Percentiles rank a stretch among this genome's conserved stretches.
phyloP scores from a whole-genome alignment of 2,113 vertebrate species.

The Scartelaos histophorus region DNA sequence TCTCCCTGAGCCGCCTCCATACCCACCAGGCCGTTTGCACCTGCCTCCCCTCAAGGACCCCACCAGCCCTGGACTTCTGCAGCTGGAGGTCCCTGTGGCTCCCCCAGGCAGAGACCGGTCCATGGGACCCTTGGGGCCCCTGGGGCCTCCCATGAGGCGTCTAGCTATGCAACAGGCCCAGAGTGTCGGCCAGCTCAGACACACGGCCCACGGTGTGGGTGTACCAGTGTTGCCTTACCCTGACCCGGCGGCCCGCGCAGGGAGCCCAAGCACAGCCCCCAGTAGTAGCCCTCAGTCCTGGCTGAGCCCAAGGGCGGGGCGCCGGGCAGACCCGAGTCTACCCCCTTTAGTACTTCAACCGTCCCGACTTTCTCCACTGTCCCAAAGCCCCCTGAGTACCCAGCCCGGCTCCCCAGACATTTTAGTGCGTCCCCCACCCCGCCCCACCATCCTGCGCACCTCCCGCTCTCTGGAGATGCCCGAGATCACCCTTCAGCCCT shows the following conservation, averaged over 20 bases:
- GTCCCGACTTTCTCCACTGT: constrained; percentile 95
- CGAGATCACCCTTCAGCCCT: constrained; percentile 91
- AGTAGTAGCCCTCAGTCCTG: constrained; percentile 90
- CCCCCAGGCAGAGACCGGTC: constrained; percentile 86
- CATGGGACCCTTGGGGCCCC: constrained; percentile 64
- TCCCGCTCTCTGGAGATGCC: constrained; percentile 87
- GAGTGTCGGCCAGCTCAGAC: constrained; percentile 98
- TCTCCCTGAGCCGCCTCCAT: constrained; percentile 83
- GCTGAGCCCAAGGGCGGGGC: constrained; percentile 93
- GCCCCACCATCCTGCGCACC: constrained; percentile 88
- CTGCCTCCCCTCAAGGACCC: constrained; percentile 78
- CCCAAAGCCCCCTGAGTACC: constrained; percentile 96
- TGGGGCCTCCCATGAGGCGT: constrained; percentile 86
- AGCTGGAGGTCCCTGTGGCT: constrained; percentile 92
- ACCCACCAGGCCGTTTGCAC: constrained; percentile 75
- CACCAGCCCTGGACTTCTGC: constrained; percentile 88
- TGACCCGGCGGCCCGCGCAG: constrained; percentile 86
- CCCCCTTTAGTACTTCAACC: constrained; percentile 98
- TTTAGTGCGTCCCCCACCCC: constrained; percentile 88
- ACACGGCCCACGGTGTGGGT: constrained; percentile 98
- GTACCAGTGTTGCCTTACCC: constrained; percentile 99
- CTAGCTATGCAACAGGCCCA: constrained; percentile 96
- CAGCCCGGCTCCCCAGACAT: constrained; percentile 94
- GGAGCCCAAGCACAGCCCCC: constrained; percentile 92
- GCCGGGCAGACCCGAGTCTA: constrained; percentile 92